These are phyloP conservation scores for Typhlichthys eigenmanni DNA, from an alignment of 2,797 vertebrate genomes.

Conservation along the genomic window DNA sequence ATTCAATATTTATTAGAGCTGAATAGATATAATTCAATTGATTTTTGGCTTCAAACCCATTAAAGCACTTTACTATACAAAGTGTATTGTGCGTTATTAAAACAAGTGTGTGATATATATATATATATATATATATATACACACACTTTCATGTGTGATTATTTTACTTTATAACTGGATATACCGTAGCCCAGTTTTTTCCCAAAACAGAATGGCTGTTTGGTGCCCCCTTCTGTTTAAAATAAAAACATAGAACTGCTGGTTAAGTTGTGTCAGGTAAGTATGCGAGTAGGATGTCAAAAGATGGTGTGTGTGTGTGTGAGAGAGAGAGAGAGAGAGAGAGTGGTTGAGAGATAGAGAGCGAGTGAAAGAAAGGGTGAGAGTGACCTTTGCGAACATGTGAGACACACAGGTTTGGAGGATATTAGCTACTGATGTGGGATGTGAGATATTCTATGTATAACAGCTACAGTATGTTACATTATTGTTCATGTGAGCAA, in stretches of 20 bases:
- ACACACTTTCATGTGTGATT: too few relatives aligned
- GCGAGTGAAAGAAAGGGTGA: not conserved
- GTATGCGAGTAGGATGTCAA: too few relatives aligned
- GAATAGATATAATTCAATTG: not conserved
- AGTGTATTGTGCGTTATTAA: too few relatives aligned
- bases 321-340: not conserved
- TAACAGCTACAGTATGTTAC: too few relatives aligned
- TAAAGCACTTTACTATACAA: constrained; percentile 26
- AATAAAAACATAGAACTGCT: not conserved
- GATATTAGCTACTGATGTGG: too few relatives aligned
- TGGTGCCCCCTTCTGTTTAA: not conserved
- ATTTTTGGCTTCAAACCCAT: constrained; percentile 21
- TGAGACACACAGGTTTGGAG: too few relatives aligned
- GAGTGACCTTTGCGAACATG: not conserved
- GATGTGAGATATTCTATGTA: not conserved
- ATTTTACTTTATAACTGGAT: not conserved
- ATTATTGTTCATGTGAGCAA: too few relatives aligned
- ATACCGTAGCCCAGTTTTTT: too few relatives aligned
- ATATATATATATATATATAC: too few relatives aligned
- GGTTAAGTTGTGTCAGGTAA: not conserved
- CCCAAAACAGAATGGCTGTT: not conserved
- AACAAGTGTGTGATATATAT: too few relatives aligned
- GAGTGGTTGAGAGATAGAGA: not conserved
- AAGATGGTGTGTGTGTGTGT: not conserved
- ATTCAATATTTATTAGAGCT: not conserved